phyloP scores from a whole-genome alignment of 2,888 invertebrate genomes.

The Acleris emargana region DNA sequence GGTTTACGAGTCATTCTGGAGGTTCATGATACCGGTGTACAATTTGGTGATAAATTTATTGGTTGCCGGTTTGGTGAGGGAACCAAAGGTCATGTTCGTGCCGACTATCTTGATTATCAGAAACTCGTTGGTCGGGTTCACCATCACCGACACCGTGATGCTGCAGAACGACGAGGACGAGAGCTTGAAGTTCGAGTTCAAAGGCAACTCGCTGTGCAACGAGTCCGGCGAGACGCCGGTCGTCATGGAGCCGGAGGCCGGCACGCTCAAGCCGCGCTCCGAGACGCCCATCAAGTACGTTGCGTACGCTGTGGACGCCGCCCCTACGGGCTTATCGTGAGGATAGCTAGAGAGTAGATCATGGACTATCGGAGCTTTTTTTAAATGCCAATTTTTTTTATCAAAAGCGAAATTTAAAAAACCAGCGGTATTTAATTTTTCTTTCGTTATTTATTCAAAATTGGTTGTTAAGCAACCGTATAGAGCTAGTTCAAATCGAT shows the following conservation, averaged over 20 bases:
- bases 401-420: too few relatives aligned
- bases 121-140: conserved; percentile 85
- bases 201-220: conserved; percentile 80
- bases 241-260: conserved; percentile 75
- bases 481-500: too few relatives aligned
- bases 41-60: conserved; percentile 82
- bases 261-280: conserved; percentile 72
- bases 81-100: conserved; percentile 85
- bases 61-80: conserved; percentile 85
- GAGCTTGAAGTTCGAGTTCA: conserved; percentile 77
- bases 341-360: too few relatives aligned
- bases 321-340: too few relatives aligned
- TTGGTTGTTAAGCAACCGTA: too few relatives aligned
- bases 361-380: too few relatives aligned
- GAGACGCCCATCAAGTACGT: conserved; percentile 81
- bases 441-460: too few relatives aligned
- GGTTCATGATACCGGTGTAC: conserved; percentile 84
- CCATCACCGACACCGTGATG: conserved; percentile 64
- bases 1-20: conserved; percentile 87
- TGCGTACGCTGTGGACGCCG: neutral
- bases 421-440: too few relatives aligned
- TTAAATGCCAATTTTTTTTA: too few relatives aligned
- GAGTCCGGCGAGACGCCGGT: conserved; percentile 81
- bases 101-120: conserved; percentile 84
- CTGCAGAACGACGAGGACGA: conserved; percentile 83